Percentiles rank a stretch among this genome's conserved stretches.
Conservation (phyloP, 2,888 invertebrate genomes). For the Drosophila colorata region DNA sequence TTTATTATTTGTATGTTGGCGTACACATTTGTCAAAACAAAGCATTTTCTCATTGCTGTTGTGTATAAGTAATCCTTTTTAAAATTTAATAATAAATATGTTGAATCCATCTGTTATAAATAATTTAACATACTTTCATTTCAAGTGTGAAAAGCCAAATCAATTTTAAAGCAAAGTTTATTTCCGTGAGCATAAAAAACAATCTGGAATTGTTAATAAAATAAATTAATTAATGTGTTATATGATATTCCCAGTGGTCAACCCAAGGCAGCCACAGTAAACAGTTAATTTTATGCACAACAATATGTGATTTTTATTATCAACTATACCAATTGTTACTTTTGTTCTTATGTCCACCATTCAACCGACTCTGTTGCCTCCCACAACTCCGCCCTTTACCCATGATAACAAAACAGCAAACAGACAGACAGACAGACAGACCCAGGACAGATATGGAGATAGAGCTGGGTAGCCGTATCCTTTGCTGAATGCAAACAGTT, state of each 20-base stretch:
- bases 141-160: too few species aligned
- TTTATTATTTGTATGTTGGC: background rate
- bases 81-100: background rate
- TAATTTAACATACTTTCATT: too few species aligned
- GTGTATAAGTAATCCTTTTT: background rate
- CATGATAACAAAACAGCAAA: constrained; percentile 15
- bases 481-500: constrained; percentile 64
- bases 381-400: constrained; percentile 27
- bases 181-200: background rate
- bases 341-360: constrained; percentile 42
- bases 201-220: constrained; percentile 5
- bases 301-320: constrained; percentile 25
- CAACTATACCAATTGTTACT: constrained; percentile 42
- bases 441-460: background rate
- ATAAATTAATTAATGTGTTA: background rate
- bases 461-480: constrained; percentile 29
- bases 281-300: constrained; percentile 12
- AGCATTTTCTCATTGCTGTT: background rate
- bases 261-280: background rate
- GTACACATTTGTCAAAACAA: constrained; percentile 39
- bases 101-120: too few species aligned
- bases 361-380: constrained; percentile 49
- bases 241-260: background rate
- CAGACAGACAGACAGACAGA: constrained; percentile 25
- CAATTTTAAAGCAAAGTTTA: background rate